Percentiles rank a stretch among this genome's conserved stretches.
These are phyloP conservation scores for Botia kubotai DNA, from an alignment of 2,797 vertebrate genomes.

Conservation along the genomic window DNA sequence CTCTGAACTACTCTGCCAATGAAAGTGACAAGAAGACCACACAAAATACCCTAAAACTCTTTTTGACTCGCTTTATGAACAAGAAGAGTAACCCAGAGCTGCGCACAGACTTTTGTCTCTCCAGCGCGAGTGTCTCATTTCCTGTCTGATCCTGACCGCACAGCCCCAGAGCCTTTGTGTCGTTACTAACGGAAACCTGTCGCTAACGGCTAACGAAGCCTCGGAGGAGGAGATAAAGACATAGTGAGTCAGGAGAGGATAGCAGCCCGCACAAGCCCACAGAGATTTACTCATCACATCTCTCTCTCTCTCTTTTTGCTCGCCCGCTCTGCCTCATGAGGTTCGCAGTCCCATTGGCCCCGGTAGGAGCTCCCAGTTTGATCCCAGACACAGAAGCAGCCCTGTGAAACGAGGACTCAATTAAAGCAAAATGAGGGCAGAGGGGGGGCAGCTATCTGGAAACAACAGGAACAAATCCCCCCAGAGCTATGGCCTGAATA, in stretches of 20 bases:
- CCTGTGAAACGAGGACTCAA: conserved; percentile 81
- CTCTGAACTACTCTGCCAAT: neutral
- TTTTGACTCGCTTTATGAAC: conserved; percentile 11
- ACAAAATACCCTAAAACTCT: neutral
- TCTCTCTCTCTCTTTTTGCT: conserved; percentile 55
- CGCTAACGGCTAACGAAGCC: conserved; percentile 60
- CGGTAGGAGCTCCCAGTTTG: conserved; percentile 51
- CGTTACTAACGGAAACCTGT: conserved; percentile 46
- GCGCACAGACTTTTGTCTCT: conserved; percentile 47
- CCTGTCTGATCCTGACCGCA: conserved; percentile 66
- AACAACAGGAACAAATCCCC: conserved; percentile 61
- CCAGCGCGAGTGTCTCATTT: conserved; percentile 58
- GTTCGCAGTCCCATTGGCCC: conserved; percentile 44
- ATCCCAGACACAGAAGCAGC: conserved; percentile 70
- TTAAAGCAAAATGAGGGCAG: conserved; percentile 79
- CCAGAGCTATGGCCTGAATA: conserved; percentile 72
- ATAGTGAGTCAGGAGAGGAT: conserved; percentile 67
- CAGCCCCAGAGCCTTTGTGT: conserved; percentile 48
- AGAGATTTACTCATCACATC: conserved; percentile 67
- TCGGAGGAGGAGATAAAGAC: conserved; percentile 74
- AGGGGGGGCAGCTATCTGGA: conserved; percentile 60
- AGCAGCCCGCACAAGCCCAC: conserved; percentile 64
- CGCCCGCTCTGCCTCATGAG: conserved; percentile 57
- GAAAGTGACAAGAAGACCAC: neutral
- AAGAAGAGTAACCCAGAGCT: neutral